A percentile compares a stretch with the other conserved stretches of the same genome.
Conservation (phyloP, 2,797 vertebrate genomes). For the Protonibea diacanthus region DNA sequence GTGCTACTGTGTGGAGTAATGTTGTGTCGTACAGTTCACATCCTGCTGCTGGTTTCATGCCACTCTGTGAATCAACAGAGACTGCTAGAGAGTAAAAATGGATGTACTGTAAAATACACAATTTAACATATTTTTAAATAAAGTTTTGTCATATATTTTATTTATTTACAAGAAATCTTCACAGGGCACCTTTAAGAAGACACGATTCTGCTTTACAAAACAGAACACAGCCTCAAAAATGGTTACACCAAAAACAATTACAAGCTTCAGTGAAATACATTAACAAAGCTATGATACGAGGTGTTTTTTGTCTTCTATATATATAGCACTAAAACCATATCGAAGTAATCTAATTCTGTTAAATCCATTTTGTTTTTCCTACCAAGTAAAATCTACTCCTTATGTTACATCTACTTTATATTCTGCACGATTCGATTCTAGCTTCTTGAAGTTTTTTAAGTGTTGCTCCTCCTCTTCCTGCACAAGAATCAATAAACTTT, state of each 20-base stretch:
- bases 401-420: not conserved
- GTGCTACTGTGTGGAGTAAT: too few relatives aligned
- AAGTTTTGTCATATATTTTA: not conserved
- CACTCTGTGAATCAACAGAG: too few relatives aligned
- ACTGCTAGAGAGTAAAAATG: too few relatives aligned
- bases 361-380: not conserved
- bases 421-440: not conserved
- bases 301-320: not conserved
- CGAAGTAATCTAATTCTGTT: not conserved
- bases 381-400: not conserved
- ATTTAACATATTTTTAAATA: not conserved
- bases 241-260: not conserved
- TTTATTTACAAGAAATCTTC: not conserved
- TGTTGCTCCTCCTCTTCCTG: not conserved
- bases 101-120: too few relatives aligned
- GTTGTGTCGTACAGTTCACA: too few relatives aligned
- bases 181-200: too few relatives aligned
- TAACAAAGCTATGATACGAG: too few relatives aligned
- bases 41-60: too few relatives aligned
- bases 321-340: not conserved
- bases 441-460: not conserved
- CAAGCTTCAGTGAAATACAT: not conserved
- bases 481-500: slow-evolving; percentile 20
- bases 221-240: not conserved
- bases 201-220: not conserved